Base-by-base conservation (phyloP, 2,888 invertebrate genomes). In the Zeuzera pyrina region DNA sequence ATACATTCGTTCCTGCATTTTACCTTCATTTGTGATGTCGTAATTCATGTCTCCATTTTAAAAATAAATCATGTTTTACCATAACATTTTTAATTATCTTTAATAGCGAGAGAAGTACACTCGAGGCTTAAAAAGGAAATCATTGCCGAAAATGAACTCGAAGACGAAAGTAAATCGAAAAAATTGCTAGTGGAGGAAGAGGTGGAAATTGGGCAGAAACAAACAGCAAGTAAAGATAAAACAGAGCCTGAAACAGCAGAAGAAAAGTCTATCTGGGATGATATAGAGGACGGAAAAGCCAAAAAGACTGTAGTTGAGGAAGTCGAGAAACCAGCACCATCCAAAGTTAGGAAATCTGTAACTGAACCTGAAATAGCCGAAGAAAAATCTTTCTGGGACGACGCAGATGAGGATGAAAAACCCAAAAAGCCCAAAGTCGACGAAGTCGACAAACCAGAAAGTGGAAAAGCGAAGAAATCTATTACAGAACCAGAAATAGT, bases 81-180 rank as follows among this genome's bases (percentile, higher is more conserved):
- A 47, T 61, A 54, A 58, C 52, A 54, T 57, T 60, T 58, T 60
- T 62, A 64, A 55, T 63, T 68, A 55, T 63, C 52, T 66, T 61
- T 43, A 63, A 65, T 81, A 84, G 84, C 84, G 38, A 81, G 65
- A 69, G 84, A 84, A 77, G 70, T 84, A 55, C 79, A 74, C 66
- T 70, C 79, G 56, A 74, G 72, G 49, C 66, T 83, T 49, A 70
- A 64, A 49, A 83, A 71, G 49, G 81, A 85, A 68, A 58, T 73
- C 25, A 60, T 76, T 40, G 52, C 76, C 45, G 85, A 86, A 64
- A 78, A 72, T 48, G 69, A 85, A 41, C 57, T 86, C 31, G 81
- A 86, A 43, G 84, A 69, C 13, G 65, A 69, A 32, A 48, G 39
- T 33, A 66, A 62, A 42, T 52, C 52, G 23, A 57, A 50, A 33